Evolutionary conservation across 2,888 invertebrate genomes (phyloP), one percentile per base, ranked within the genome.

Genomic region (Callimorpha dominula): DNA sequence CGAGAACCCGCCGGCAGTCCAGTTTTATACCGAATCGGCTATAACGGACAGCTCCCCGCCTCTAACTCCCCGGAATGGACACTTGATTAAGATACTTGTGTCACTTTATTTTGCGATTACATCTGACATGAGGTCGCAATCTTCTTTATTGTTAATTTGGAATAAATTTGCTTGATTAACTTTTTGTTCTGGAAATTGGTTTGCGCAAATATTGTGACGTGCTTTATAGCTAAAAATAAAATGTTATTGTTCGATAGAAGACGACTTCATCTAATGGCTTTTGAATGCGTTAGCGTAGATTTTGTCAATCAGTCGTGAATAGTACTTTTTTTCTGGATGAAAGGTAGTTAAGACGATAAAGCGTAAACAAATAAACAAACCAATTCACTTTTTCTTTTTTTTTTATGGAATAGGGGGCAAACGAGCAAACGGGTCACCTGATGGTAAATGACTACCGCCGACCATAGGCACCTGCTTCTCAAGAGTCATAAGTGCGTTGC

Each of bases 21-120:
- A 91, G 91, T 92, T 93, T 91, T 89, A 89, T 92, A 92, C 89
- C 86, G 88, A 91, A 93, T 92, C 90, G 89, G 84, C 92, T 92
- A 92, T 94, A 91, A 93, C 91, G 84, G 92, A 92, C 92, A 90
- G 91, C 90, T 90, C 89, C 85, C 81, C 88, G 87, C 86, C 89
- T 89, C 89, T 93, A 92, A 92, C 91, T 92, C 93, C 90, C 83
- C 81, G 85, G 89, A 94, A 94, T 94, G 92, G 93, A 92, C 92
- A 91, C 93, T 94, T 94, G 94, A 95, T 95, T 94, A 95, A 94
- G 95, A 93, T 92, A 93, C 93, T 95, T 89, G 92, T 93, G 92
- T 92, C 93, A 92, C 92, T 94, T 95, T 93, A 94, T 94, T 92
- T 90, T 87, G 91, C 91, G 93, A 94, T 94, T 93, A 94, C 92